phyloP scores from a whole-genome alignment of 2,888 invertebrate species.

The Chrysina gloriosa region DNA sequence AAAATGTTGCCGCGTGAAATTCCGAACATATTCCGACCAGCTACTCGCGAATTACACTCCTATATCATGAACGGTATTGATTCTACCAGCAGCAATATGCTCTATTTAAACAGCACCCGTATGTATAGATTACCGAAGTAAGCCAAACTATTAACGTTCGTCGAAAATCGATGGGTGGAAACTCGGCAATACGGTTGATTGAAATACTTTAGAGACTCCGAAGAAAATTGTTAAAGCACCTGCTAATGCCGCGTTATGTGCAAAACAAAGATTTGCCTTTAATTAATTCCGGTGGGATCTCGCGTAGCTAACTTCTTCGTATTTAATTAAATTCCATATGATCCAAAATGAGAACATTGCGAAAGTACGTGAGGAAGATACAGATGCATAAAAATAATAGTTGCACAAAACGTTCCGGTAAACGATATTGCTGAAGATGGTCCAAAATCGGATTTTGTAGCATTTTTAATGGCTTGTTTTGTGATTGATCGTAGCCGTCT shows the following conservation, averaged over 20 bases:
- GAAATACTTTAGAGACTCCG: slow-evolving; percentile 21
- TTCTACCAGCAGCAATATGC: not conserved
- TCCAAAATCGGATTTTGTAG: too few relatives aligned
- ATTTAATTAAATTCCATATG: slow-evolving; percentile 2
- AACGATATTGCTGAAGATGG: too few relatives aligned
- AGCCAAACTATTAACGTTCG: not conserved
- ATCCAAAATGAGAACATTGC: not conserved
- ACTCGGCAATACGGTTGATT: slow-evolving; percentile 10
- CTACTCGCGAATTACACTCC: not conserved
- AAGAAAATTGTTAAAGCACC: slow-evolving; percentile 5
- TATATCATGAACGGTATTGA: not conserved
- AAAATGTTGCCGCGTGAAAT: too few relatives aligned
- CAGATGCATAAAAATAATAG: not conserved
- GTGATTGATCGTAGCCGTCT: too few relatives aligned
- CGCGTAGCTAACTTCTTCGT: not conserved
- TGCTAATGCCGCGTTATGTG: not conserved
- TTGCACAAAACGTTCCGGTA: too few relatives aligned
- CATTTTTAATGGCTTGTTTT: too few relatives aligned
- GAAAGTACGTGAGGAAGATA: not conserved
- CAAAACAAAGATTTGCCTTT: not conserved
- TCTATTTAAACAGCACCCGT: slow-evolving; percentile 1
- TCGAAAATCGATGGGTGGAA: not conserved
- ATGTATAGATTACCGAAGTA: not conserved
- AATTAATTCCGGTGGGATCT: not conserved
- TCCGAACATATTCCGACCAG: not conserved